These are phyloP conservation scores for Pentamera pediparva DNA, from an alignment of 53 echinoderm and acorn worm species.

Conservation along the genomic window DNA sequence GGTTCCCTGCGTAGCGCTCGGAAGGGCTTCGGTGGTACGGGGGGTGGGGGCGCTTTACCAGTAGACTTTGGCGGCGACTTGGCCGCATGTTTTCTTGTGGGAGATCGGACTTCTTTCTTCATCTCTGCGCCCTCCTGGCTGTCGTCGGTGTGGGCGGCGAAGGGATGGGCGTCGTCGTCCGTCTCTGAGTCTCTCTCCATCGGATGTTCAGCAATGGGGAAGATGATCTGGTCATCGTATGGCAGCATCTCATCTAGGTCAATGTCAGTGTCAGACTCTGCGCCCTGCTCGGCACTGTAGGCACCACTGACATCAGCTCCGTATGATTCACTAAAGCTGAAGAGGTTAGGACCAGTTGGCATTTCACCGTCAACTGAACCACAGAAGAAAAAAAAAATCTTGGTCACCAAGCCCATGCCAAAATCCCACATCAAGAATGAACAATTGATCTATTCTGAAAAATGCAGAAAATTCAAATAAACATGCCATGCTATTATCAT, in stretches of 20 bases:
- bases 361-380: conserved; percentile 48
- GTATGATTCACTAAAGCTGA: conserved; percentile 96
- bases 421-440: not conserved
- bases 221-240: conserved; percentile 69
- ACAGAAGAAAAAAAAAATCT: not conserved
- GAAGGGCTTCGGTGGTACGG: conserved; percentile 23
- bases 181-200: conserved; percentile 46
- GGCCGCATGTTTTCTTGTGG: conserved; percentile 22
- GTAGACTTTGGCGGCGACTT: conserved; percentile 1
- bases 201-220: conserved; percentile 52
- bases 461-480: not conserved
- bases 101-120: conserved; percentile 29
- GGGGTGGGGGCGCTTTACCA: conserved; percentile 22
- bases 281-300: conserved; percentile 84
- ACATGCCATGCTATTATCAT: too few species aligned
- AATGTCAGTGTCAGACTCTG: conserved; percentile 89
- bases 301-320: conserved; percentile 98
- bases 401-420: not conserved
- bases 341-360: conserved; percentile 45
- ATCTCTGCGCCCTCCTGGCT: conserved; percentile 52
- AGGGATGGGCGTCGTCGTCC: conserved; percentile 50
- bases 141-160: conserved; percentile 56
- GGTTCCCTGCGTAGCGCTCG: not conserved
- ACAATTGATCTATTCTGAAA: not conserved
- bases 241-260: conserved; percentile 93